Conservation (phyloP, 2,113 vertebrate genomes). For the Athene noctua region DNA sequence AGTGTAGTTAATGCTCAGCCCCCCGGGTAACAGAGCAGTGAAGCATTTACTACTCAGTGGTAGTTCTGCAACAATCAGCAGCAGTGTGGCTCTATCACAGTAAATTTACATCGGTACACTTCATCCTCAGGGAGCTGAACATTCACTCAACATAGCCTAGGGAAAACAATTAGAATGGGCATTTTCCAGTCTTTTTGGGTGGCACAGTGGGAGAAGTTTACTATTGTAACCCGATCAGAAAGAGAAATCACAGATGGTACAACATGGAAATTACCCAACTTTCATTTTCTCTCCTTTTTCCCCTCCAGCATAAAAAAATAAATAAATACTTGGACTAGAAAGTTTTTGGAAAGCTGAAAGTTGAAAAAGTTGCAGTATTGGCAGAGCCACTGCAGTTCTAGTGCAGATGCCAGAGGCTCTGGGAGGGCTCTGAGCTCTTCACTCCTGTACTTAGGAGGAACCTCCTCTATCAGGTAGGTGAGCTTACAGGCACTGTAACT, state of each 20-base stretch:
- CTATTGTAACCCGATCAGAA: neutral
- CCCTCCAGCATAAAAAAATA: neutral
- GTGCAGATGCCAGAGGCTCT: neutral
- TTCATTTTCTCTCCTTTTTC: neutral
- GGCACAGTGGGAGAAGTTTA: neutral
- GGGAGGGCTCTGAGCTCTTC: neutral
- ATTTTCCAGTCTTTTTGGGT: conserved; percentile 33
- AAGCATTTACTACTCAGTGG: conserved; percentile 52
- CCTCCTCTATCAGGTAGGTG: neutral
- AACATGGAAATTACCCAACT: neutral
- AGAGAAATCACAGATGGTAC: neutral
- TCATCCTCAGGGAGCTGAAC: conserved; percentile 9
- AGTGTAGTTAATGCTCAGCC: conserved; percentile 71
- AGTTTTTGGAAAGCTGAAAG: neutral
- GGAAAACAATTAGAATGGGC: conserved; percentile 55
- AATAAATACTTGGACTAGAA: neutral
- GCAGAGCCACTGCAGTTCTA: neutral
- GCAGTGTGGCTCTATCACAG: conserved; percentile 22
- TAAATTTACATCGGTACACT: conserved; percentile 63
- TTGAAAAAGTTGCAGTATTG: neutral
- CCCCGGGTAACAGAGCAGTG: conserved; percentile 49
- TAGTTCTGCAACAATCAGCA: conserved; percentile 55
- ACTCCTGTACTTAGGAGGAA: neutral
- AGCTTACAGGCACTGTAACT: neutral
- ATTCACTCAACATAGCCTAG: conserved; percentile 25